Base-by-base conservation (phyloP, 2,888 invertebrate species). In the Chloroclysta siterata region DNA sequence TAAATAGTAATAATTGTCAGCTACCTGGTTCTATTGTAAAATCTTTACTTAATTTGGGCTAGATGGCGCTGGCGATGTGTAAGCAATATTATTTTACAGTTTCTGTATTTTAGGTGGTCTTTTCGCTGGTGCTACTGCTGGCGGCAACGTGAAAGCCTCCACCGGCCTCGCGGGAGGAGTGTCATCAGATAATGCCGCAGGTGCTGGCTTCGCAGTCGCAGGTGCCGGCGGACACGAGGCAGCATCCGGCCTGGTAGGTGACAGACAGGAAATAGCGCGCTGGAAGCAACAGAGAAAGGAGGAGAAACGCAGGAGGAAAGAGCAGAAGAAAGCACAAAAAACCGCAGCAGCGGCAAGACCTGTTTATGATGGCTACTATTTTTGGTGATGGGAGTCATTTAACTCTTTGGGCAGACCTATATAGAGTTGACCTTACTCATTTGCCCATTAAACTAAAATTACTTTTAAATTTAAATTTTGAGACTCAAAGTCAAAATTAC, bases 121-220 rank as follows among this genome's bases (percentile, higher is more conserved):
- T 0, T 95, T 89, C 62, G 95, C 95, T 47, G 94, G 94, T 39
- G 95, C 95, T 0, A 94, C 94, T 1, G 94, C 94, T 41, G 94
- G 94, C 8, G 94, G 92, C n/a, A 91, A 91, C 53, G 82, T 94
- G 0, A 85, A 85, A 14, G 94, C 94, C 0, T 81, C 85, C 28
- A 93, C 94, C 1, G 94, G 94, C 13, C 82, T 94, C 0, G 90
- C 84, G 10, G 95, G 95, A n/a, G 79, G 78, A 29, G 82, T 93
- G 0, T 79, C 75, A 5, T 89, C 80, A 10, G 86, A 82, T 13
- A 85, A 83, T 13, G 80, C 90, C 56, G 78, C 78, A 8, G 93
- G 93, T n/a, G 77, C 73, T 17, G 90, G 93, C 13, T 93, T 75
- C 63, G 90, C 93, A 1, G 69, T 82, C 39, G 91, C 93, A 13